Evolutionary conservation across 1,140 invertebrate species (phyloP).

Genomic region (Aradophagus sp.): DNA sequence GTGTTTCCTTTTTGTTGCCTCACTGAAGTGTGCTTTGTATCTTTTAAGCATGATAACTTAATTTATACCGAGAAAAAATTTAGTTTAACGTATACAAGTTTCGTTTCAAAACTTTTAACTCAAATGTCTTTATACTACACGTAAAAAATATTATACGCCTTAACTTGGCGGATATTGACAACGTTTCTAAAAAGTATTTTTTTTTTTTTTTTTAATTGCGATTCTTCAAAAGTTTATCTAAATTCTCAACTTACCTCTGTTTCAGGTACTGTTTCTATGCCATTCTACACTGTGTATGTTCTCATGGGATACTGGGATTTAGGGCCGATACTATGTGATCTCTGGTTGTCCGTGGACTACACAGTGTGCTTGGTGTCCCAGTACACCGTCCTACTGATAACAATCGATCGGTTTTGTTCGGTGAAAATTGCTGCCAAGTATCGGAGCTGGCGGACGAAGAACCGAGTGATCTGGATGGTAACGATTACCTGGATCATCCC

Average conservation of each 20-base stretch:
- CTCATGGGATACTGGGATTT: constrained; percentile 97
- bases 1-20: constrained; percentile 58
- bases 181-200: no score
- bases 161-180: no score
- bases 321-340: constrained; percentile 95
- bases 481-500: constrained; percentile 99
- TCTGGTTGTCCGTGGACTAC: constrained; percentile 99
- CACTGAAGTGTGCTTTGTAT: no score
- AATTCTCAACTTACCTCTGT: no score
- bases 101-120: no score
- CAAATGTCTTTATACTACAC: no score
- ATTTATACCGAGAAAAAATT: no score
- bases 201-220: no score
- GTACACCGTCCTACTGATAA: constrained; percentile 99
- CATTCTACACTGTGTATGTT: constrained; percentile 97
- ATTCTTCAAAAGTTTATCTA: no score
- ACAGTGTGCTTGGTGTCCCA: constrained; percentile 99
- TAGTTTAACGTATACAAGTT: no score
- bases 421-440: constrained; percentile 99
- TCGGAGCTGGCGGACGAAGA: constrained; percentile 96
- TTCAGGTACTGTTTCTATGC: constrained; percentile 93
- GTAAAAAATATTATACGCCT: no score
- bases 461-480: constrained; percentile 93
- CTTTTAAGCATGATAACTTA: no score
- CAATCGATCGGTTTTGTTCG: constrained; percentile 98